Evolutionary conservation across 2,113 vertebrate species (phyloP), one percentile per base, ranked within the genome.

Genomic region (Phrynocephalus versicolor): DNA sequence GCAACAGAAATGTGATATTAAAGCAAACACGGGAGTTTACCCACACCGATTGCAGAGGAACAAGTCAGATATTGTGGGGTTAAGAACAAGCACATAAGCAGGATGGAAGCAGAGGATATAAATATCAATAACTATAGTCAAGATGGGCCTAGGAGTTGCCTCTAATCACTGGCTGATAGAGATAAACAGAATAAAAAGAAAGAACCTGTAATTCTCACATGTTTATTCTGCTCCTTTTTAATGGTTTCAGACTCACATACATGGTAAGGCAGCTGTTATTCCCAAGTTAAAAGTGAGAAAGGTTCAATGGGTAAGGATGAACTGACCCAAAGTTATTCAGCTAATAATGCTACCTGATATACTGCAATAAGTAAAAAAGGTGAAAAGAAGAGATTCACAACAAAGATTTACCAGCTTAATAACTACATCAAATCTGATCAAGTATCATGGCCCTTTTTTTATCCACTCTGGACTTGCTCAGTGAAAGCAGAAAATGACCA

Each of bases 371-470:
- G 21, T 51, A 30, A 58, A n/a, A 25, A 80, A 41, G 9, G 45
- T 30, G 27, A 67, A 67, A 67, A 67, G 8, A 30, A 60, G 58
- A 65, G 37, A 82, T 84, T 13, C 0, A 14, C 57, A 41, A 51
- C 76, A 10, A 60, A 80, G 3, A 88, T 65, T 84, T 13, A 37
- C 39, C 5, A 65, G 33, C 33, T n/a, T 9, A 51, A 85, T 85
- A 90, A 88, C 5, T 35, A 69, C 33, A 79, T 2, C 79, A 51
- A 1, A 1, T 2, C 74, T 35, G 79, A n/a, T 8, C 16, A 84
- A 3, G 0, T 25, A 58, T 81, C 78, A 86, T 76, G 77, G 72
- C 87, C 87, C 88, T 55, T 85, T 72, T n/a, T 89, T 12, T 71
- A 79, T 74, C 0, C 2, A 64, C 3, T 62, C 35, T 39, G 88